Evolutionary conservation across 2,113 vertebrate genomes (phyloP).

Genomic region (Myotis yumanensis): DNA sequence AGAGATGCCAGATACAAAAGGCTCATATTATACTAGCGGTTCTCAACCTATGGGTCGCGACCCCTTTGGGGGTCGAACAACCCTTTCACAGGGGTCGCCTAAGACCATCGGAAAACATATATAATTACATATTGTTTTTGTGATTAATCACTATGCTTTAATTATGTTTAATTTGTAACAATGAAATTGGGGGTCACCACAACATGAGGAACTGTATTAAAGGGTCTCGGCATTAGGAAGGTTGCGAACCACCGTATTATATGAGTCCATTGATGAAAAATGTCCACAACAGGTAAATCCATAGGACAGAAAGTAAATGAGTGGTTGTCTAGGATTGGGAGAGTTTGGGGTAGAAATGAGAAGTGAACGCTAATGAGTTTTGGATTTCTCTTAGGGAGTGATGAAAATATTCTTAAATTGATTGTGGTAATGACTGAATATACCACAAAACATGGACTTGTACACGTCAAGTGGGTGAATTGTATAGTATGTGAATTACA

Average conservation of each 20-base stretch:
- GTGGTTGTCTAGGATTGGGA: neutral
- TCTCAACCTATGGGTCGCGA: too few species aligned
- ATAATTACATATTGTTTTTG: too few species aligned
- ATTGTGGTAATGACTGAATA: neutral
- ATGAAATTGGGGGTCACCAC: too few species aligned
- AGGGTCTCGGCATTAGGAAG: too few species aligned
- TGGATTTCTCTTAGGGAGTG: neutral
- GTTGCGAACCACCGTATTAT: too few species aligned
- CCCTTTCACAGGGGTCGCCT: too few species aligned
- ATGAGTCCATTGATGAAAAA: neutral
- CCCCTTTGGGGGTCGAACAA: too few species aligned
- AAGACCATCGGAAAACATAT: too few species aligned
- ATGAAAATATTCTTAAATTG: neutral
- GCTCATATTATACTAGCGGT: fast-evolving
- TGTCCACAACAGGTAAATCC: neutral
- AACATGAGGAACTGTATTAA: too few species aligned
- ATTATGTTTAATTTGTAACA: too few species aligned
- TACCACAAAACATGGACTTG: neutral
- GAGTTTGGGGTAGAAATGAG: neutral
- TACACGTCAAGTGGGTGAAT: neutral
- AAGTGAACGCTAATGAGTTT: neutral
- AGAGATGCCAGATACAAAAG: neutral
- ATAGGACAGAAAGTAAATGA: neutral
- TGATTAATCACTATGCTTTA: too few species aligned
- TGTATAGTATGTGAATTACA: neutral